Base-by-base conservation (phyloP, 2,113 vertebrate species). In the Oryzias javanicus region DNA sequence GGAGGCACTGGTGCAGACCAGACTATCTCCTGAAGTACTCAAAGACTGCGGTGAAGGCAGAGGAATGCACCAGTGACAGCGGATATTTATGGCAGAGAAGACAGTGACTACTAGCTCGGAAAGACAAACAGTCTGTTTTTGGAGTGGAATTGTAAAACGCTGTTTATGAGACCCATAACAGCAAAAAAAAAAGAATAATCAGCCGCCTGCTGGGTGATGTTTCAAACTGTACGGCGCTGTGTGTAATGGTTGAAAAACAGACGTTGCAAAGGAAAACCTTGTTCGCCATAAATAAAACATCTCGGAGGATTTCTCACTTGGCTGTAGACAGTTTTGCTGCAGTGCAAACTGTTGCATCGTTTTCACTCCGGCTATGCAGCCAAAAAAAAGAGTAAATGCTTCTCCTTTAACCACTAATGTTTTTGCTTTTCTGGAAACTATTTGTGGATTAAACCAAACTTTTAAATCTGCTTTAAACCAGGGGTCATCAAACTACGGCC, bases 11-110 rank as follows among this genome's bases (percentile, higher is more conserved):
- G 77, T 65, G 69, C 82, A 80, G 82, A 81, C 80, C 81, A 75
- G 76, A 59, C 75, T 64, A 76, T 75, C 80, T 81, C 83, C 40
- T 58, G 53, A 70, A 70, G 74, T 75, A 74, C 79, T 90, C 71
- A 84, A 84, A 79, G 80, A 71, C 67, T 78, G 78, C 22, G 72
- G 81, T 66, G 67, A 71, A 73, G 55, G 49, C 66, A 41, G 64
- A 80, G 83, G 86, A 89, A 88, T 89, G 82, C 76, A 61, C 48
- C 78, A 67, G 49, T 77, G 78, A 85, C 83, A 79, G 71, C 44
- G 44, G 73, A 74, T 81, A 87, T 87, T 89, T 87, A 82, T 79
- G 82, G 67, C 74, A 55, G 72, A 46, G 49, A 76, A 72, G 68
- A 77, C 78, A 67, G 73, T 61, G 76, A 82, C 82, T 76, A 69